Conservation (phyloP, 2,797 vertebrate species). For the Synanceia verrucosa region DNA sequence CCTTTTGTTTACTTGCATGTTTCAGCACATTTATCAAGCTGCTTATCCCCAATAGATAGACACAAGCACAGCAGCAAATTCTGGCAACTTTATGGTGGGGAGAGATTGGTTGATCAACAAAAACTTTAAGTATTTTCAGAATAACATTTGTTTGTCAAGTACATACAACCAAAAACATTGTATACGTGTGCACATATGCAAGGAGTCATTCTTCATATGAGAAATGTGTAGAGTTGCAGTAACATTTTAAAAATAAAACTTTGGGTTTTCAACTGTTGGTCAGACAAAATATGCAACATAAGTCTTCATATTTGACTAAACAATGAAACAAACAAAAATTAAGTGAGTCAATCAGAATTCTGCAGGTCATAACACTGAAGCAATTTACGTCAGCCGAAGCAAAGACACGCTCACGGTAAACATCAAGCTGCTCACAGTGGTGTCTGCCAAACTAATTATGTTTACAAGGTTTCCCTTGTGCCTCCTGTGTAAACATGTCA, state of each 20-base stretch:
- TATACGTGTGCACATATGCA: too few species aligned
- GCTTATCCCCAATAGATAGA: constrained; percentile 33
- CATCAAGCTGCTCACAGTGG: background rate
- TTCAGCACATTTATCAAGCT: constrained; percentile 47
- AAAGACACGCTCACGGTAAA: constrained; percentile 23
- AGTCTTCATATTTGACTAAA: background rate
- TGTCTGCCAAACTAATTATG: constrained; percentile 35
- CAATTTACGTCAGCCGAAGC: background rate
- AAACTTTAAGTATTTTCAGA: background rate
- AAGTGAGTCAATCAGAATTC: background rate
- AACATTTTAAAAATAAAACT: background rate
- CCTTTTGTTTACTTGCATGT: constrained; percentile 60
- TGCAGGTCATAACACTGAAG: background rate
- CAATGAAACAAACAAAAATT: background rate
- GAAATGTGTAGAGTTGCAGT: background rate
- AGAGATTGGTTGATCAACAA: background rate
- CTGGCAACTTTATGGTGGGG: background rate
- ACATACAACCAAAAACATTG: too few species aligned
- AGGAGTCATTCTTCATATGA: background rate
- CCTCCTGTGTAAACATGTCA: constrained; percentile 60
- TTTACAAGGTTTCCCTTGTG: constrained; percentile 50
- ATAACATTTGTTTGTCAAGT: too few species aligned
- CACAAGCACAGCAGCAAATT: background rate
- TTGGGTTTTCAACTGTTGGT: background rate
- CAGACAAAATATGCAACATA: background rate